phyloP scores from a whole-genome alignment of 2,888 invertebrate species.

The Drosophila koepferae region DNA sequence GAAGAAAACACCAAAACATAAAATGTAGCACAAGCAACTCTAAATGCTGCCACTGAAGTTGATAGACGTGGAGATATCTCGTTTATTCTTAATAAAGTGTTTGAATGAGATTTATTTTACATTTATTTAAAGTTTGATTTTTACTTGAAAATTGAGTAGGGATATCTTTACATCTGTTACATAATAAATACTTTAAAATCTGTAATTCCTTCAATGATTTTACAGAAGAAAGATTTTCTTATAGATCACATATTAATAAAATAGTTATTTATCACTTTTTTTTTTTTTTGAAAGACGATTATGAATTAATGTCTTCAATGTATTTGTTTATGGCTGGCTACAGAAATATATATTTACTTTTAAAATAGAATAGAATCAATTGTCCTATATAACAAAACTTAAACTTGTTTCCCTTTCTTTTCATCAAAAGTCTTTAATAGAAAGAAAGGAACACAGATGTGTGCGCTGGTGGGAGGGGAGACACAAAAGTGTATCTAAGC shows the following conservation, averaged over 20 bases:
- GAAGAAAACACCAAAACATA: constrained; percentile 3
- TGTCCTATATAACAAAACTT: background rate
- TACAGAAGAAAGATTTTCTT: too few relatives aligned
- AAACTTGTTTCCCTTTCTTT: background rate
- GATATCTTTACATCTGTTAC: too few relatives aligned
- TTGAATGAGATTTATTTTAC: too few relatives aligned
- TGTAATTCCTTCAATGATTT: too few relatives aligned
- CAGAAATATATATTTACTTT: background rate
- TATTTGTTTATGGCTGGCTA: background rate
- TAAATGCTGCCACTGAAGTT: constrained; percentile 4
- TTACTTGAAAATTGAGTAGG: background rate
- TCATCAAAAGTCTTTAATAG: background rate
- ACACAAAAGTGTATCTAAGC: background rate
- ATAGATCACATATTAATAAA: background rate
- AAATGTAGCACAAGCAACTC: constrained; percentile 26
- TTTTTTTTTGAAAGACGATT: too few relatives aligned
- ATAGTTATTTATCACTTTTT: background rate
- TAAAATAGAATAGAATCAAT: background rate
- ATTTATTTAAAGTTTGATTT: background rate
- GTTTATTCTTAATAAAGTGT: background rate
- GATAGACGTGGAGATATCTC: constrained; percentile 2
- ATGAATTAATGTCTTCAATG: background rate
- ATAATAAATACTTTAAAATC: too few relatives aligned
- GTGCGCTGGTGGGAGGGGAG: background rate
- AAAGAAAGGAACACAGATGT: constrained; percentile 1